Conservation (phyloP, 2,888 invertebrate genomes). For the Philereme transversata region DNA sequence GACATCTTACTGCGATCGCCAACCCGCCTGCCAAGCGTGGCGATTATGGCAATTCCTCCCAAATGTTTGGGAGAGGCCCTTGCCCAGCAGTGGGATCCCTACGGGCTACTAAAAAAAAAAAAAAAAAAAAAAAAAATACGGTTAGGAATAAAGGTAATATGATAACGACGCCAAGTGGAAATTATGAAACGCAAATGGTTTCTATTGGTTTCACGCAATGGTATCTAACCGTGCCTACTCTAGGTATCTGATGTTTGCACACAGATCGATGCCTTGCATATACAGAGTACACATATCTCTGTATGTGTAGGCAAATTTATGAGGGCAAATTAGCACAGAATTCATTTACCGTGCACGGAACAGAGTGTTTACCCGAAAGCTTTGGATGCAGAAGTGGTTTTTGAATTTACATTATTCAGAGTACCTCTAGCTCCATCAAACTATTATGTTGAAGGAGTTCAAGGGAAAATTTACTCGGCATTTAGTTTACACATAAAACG, state of each 20-base stretch:
- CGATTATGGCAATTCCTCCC: too few relatives aligned
- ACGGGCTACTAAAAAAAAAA: too few relatives aligned
- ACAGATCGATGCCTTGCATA: slow-evolving; percentile 15
- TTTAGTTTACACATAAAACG: too few relatives aligned
- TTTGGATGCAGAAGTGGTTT: slow-evolving; percentile 42
- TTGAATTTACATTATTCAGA: slow-evolving; percentile 45
- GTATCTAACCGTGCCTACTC: too few relatives aligned
- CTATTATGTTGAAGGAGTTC: background rate
- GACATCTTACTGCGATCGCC: too few relatives aligned
- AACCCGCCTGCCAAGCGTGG: too few relatives aligned
- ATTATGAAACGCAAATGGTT: background rate
- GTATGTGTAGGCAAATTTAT: slow-evolving; percentile 42
- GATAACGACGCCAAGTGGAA: background rate
- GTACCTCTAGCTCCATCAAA: slow-evolving; percentile 8
- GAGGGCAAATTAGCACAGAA: slow-evolving; percentile 48
- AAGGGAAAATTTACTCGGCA: background rate
- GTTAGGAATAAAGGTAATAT: too few relatives aligned
- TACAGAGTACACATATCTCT: slow-evolving; percentile 5
- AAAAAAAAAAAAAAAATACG: too few relatives aligned
- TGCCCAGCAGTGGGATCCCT: too few relatives aligned
- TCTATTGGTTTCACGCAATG: too few relatives aligned
- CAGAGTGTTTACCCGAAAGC: slow-evolving; percentile 41
- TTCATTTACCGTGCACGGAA: slow-evolving; percentile 41
- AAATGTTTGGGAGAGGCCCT: too few relatives aligned
- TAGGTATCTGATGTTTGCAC: slow-evolving; percentile 11